Evolutionary conservation across 2,797 vertebrate genomes (phyloP).

Genomic region (Sebastes kiyomatsui): DNA sequence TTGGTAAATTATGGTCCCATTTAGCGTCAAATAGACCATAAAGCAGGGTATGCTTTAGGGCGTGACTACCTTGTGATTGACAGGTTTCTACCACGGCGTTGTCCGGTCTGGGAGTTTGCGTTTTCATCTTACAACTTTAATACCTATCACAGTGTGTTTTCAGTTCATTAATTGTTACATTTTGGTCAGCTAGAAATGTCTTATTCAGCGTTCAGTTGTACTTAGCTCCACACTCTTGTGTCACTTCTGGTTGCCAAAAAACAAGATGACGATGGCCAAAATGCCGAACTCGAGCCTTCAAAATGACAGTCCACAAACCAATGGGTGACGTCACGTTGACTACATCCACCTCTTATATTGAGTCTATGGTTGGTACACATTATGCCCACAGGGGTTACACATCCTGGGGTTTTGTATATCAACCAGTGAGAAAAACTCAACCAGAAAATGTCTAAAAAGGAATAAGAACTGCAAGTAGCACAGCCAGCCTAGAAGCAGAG

Average conservation of each 20-base stretch:
- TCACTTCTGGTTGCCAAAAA: neutral
- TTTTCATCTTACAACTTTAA: too few relatives aligned
- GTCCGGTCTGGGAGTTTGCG: too few relatives aligned
- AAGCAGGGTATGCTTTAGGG: too few relatives aligned
- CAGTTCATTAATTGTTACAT: too few relatives aligned
- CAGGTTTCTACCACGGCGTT: too few relatives aligned
- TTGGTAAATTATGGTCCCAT: too few relatives aligned
- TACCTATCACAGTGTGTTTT: too few relatives aligned
- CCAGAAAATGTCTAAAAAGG: neutral
- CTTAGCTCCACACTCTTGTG: neutral
- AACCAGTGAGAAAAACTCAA: constrained; percentile 1
- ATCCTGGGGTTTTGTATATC: neutral
- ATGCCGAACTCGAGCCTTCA: neutral
- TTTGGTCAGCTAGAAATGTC: too few relatives aligned
- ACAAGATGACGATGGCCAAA: neutral
- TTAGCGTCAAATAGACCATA: too few relatives aligned
- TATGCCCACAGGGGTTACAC: neutral
- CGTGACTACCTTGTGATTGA: too few relatives aligned
- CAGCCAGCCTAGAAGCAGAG: neutral
- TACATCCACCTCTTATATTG: neutral
- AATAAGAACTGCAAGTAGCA: neutral
- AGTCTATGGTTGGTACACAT: neutral
- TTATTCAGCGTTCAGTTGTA: too few relatives aligned
- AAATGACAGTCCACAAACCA: neutral
- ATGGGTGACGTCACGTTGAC: neutral